These are phyloP conservation scores for Thunnus albacares DNA, from an alignment of 2,797 vertebrate species.

Conservation along the genomic window DNA sequence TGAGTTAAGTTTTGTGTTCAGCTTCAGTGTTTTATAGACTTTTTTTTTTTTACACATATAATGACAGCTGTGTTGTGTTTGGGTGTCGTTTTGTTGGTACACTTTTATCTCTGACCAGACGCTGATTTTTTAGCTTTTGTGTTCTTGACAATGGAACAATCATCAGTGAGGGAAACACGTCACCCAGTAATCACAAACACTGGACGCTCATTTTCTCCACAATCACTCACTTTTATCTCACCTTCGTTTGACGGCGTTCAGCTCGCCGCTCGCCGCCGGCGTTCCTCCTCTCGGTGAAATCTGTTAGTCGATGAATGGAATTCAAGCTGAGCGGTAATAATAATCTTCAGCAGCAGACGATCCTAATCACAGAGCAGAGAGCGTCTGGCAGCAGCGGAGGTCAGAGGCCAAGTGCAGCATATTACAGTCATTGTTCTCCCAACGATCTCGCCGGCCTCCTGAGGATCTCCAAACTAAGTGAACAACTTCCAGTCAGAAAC, in stretches of 20 bases:
- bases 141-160: constrained; percentile 61
- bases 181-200: constrained; percentile 51
- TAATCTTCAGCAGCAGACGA: constrained; percentile 53
- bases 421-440: constrained; percentile 78
- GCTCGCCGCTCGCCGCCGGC: not conserved
- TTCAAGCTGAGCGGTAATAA: constrained; percentile 49
- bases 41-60: too few species aligned
- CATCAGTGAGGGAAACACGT: constrained; percentile 31
- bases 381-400: constrained; percentile 57
- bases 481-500: constrained; percentile 62
- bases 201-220: constrained; percentile 32
- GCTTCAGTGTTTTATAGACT: too few species aligned
- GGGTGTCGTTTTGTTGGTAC: not conserved
- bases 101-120: constrained; percentile 16
- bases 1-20: too few species aligned
- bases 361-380: constrained; percentile 65
- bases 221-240: constrained; percentile 45
- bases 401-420: constrained; percentile 63
- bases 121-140: not conserved
- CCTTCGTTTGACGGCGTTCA: not conserved
- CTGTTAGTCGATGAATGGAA: not conserved
- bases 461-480: constrained; percentile 49
- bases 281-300: not conserved
- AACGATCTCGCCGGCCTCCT: constrained; percentile 50
- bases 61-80: too few species aligned